Conservation (phyloP, 1,140 invertebrate genomes). For the Drosophila tani region DNA sequence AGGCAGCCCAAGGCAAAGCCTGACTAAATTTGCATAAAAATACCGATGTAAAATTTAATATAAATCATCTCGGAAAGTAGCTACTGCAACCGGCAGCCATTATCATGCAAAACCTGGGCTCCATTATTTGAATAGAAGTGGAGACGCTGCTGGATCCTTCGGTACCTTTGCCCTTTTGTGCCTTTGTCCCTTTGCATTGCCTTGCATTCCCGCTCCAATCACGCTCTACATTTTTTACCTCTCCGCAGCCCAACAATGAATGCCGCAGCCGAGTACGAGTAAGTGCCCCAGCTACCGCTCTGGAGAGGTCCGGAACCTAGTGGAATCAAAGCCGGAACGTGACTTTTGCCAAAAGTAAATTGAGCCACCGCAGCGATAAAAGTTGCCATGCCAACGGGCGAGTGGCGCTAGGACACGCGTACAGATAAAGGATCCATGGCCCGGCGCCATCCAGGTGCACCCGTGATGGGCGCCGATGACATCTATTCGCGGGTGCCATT, state of each 20-base stretch:
- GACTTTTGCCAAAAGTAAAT: slow-evolving; percentile 72
- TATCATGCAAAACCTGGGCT: slow-evolving; percentile 38
- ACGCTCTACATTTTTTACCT: slow-evolving; percentile 25
- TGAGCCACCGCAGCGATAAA: slow-evolving; percentile 70
- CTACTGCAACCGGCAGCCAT: slow-evolving; percentile 30
- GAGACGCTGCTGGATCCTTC: slow-evolving; percentile 5
- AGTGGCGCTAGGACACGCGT: slow-evolving; percentile 60
- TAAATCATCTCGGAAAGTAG: slow-evolving; percentile 34
- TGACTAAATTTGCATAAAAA: slow-evolving; percentile 4
- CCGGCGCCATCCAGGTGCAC: slow-evolving; percentile 17
- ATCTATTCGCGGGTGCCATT: slow-evolving; percentile 28
- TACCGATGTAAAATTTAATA: slow-evolving; percentile 18
- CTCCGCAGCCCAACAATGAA: slow-evolving; percentile 48
- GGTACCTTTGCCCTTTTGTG: slow-evolving; percentile 18
- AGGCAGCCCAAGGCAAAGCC: neutral
- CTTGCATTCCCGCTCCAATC: slow-evolving; percentile 25
- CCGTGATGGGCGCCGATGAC: slow-evolving; percentile 36
- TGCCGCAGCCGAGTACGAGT: slow-evolving; percentile 50
- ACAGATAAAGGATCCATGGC: slow-evolving; percentile 63
- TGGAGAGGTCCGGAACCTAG: slow-evolving; percentile 31
- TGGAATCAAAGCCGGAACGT: slow-evolving; percentile 70
- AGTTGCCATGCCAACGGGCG: slow-evolving; percentile 72
- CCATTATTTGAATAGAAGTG: slow-evolving; percentile 45
- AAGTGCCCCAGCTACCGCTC: slow-evolving; percentile 35
- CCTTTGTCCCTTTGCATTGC: slow-evolving; percentile 27